Evolutionary conservation across 2,797 vertebrate genomes (phyloP).

Genomic region (Tachyglossus aculeatus): DNA sequence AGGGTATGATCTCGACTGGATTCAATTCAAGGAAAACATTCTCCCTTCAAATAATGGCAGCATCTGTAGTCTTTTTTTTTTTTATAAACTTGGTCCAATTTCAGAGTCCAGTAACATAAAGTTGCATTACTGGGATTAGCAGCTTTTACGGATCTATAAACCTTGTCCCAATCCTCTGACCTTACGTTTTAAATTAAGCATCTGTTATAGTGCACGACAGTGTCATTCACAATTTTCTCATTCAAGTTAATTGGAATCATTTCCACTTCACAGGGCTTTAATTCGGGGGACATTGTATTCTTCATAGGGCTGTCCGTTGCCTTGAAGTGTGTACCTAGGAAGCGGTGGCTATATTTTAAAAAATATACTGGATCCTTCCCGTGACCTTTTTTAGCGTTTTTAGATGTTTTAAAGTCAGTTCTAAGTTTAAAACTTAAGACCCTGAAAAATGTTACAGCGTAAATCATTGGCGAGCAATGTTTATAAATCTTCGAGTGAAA

Average conservation of each 20-base stretch:
- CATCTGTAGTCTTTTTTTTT: too few relatives aligned
- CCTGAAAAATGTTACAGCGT: slow-evolving; percentile 5
- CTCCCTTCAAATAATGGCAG: too few relatives aligned
- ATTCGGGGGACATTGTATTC: not conserved
- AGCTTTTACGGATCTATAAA: too few relatives aligned
- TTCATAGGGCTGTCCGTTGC: not conserved
- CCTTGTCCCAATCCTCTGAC: too few relatives aligned
- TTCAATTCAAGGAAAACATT: too few relatives aligned
- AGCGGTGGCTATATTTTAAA: not conserved
- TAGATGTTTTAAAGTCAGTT: slow-evolving; percentile 1
- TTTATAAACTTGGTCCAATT: too few relatives aligned
- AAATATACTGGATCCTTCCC: not conserved
- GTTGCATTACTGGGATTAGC: too few relatives aligned
- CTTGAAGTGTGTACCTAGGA: not conserved
- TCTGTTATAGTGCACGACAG: not conserved
- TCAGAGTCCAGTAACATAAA: too few relatives aligned
- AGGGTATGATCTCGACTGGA: too few relatives aligned
- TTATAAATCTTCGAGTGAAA: slow-evolving; percentile 4
- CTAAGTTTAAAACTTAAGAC: not conserved
- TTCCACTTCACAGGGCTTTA: not conserved
- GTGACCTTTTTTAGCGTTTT: slow-evolving; percentile 4
- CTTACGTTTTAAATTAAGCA: too few relatives aligned
- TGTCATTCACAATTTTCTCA: too few relatives aligned
- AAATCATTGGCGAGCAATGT: not conserved
- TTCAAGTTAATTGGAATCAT: not conserved